Percentiles rank a stretch among this genome's conserved stretches.
Conservation (phyloP, 2,797 vertebrate genomes). For the Sebastes nivosus region DNA sequence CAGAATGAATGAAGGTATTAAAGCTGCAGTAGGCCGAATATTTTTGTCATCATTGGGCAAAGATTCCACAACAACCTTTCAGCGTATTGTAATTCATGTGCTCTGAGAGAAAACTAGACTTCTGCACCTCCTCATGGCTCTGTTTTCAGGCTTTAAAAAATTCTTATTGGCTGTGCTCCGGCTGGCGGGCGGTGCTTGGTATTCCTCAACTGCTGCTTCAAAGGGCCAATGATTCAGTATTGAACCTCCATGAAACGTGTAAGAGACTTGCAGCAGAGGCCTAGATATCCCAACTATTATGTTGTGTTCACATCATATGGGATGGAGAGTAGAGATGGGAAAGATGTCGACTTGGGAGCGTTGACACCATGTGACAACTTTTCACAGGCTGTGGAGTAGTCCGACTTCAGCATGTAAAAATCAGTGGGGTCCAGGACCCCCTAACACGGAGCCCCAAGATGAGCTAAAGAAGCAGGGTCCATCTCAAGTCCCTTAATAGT, state of each 20-base stretch:
- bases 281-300: not conserved
- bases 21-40: no score
- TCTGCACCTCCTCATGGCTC: no score
- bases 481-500: not conserved
- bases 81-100: no score
- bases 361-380: not conserved
- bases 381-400: not conserved
- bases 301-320: not conserved
- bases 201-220: not conserved
- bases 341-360: not conserved
- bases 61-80: no score
- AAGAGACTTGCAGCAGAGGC: not conserved
- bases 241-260: not conserved
- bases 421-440: not conserved
- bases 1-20: constrained; percentile 7
- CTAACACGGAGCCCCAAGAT: not conserved
- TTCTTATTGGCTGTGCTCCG: no score
- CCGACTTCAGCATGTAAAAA: not conserved
- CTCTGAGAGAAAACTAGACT: no score
- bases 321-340: not conserved
- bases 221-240: constrained; percentile 3
- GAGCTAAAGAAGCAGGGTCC: not conserved
- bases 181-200: no score
- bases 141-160: no score
- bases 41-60: no score